A percentile compares a stretch with the other conserved stretches of the same genome.
Evolutionary conservation across 2,888 invertebrate species (phyloP).

Genomic region (Macrosoma leucophasiata): DNA sequence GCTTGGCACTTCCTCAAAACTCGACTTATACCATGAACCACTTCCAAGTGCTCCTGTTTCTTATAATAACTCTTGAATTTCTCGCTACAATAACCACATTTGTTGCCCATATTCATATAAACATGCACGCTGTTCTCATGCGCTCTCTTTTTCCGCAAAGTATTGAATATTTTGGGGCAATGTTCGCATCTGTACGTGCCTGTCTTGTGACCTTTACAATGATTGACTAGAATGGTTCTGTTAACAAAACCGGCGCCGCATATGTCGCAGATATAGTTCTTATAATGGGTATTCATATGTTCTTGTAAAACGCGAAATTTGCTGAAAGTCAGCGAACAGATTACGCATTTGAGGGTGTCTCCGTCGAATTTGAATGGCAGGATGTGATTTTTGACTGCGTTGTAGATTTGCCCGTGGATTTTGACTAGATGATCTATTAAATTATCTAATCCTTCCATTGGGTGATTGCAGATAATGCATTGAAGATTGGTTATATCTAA

Average conservation of each 20-base stretch:
- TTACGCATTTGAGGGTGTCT: conserved; percentile 48
- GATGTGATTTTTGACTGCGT: conserved; percentile 55
- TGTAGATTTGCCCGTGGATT: conserved; percentile 40
- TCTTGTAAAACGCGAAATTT: conserved; percentile 63
- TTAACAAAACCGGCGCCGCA: conserved; percentile 54
- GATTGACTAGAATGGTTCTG: conserved; percentile 46
- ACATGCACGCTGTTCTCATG: conserved; percentile 58
- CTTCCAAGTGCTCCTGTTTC: conserved; percentile 55
- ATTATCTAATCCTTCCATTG: conserved; percentile 32
- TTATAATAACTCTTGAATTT: conserved; percentile 60
- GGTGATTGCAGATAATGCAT: conserved; percentile 41
- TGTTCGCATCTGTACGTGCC: conserved; percentile 57
- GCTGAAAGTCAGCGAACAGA: conserved; percentile 54
- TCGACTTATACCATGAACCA: conserved; percentile 46
- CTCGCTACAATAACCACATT: conserved; percentile 55
- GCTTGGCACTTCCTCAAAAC: conserved; percentile 35
- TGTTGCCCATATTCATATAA: conserved; percentile 51
- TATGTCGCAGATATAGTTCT: conserved; percentile 45
- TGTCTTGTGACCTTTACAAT: conserved; percentile 45
- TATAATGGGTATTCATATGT: conserved; percentile 62
- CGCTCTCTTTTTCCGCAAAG: conserved; percentile 46
- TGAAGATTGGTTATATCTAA: conserved; percentile 40
- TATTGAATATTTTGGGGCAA: conserved; percentile 56
- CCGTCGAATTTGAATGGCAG: conserved; percentile 55
- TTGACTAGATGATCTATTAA: conserved; percentile 48